phyloP scores from a whole-genome alignment of 2,888 invertebrate genomes.

The Trissoscelio sp. region DNA sequence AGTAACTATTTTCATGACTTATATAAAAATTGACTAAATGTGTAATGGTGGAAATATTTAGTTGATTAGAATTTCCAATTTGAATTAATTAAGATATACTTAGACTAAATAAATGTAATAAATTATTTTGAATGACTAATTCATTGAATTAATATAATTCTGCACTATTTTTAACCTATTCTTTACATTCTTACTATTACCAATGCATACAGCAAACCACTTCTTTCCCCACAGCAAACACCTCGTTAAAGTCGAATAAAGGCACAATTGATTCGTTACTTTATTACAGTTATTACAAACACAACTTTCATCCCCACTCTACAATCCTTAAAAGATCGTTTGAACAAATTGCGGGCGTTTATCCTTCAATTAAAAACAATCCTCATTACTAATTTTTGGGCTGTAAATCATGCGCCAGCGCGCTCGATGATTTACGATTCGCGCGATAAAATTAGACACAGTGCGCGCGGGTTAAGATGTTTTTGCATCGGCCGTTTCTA shows the following conservation, averaged over 20 bases:
- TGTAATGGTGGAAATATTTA: too few relatives aligned
- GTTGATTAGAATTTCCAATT: too few relatives aligned
- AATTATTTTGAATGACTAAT: too few relatives aligned
- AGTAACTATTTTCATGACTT: too few relatives aligned
- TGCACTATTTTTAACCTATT: too few relatives aligned
- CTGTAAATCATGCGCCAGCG: slow-evolving; percentile 45
- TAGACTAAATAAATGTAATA: too few relatives aligned
- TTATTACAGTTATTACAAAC: slow-evolving; percentile 46
- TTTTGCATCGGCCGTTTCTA: slow-evolving; percentile 19
- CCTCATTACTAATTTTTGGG: slow-evolving; percentile 43
- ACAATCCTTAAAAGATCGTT: too few relatives aligned
- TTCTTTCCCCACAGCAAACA: slow-evolving; percentile 38
- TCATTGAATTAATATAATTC: too few relatives aligned
- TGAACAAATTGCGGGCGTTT: slow-evolving; percentile 30
- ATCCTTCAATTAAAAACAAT: slow-evolving; percentile 53
- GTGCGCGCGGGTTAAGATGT: slow-evolving; percentile 1
- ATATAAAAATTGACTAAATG: too few relatives aligned
- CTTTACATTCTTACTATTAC: too few relatives aligned
- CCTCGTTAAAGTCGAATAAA: slow-evolving; percentile 44
- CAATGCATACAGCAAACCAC: too few relatives aligned
- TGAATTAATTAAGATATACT: too few relatives aligned
- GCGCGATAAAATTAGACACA: slow-evolving; percentile 52
- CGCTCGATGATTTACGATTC: slow-evolving; percentile 52
- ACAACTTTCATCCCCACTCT: slow-evolving; percentile 9
- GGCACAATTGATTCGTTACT: slow-evolving; percentile 48